These are phyloP conservation scores for Xiphophorus couchianus DNA, from an alignment of 2,113 vertebrate species.

Conservation along the genomic window DNA sequence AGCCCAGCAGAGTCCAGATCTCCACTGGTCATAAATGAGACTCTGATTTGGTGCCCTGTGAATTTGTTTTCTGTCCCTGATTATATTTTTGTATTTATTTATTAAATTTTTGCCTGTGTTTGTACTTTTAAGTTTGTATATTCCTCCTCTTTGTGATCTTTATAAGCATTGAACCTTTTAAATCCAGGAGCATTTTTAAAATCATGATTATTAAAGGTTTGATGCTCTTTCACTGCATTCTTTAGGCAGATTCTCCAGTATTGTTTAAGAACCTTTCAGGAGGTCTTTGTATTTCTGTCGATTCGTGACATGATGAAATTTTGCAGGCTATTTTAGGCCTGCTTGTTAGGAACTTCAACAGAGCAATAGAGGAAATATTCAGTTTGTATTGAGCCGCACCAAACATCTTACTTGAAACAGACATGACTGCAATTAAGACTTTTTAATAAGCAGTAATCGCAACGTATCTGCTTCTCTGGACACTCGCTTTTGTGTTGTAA, in stretches of 20 bases:
- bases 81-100: not conserved
- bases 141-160: not conserved
- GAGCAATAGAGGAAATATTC: constrained; percentile 28
- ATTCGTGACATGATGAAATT: constrained; percentile 6
- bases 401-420: constrained; percentile 1
- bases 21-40: not conserved
- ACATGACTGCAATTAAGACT: constrained; percentile 29
- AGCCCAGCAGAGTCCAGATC: not conserved
- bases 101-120: too few species aligned
- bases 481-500: not conserved
- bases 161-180: not conserved
- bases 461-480: not conserved
- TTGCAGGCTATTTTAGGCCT: not conserved
- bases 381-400: constrained; percentile 27
- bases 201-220: not conserved
- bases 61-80: not conserved
- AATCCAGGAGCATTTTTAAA: not conserved
- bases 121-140: not conserved
- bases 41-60: not conserved
- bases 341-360: constrained; percentile 2
- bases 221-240: not conserved
- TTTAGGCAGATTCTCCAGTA: not conserved
- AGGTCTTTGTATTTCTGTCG: not conserved
- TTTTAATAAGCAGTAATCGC: constrained; percentile 41
- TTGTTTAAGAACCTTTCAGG: constrained; percentile 28